phyloP scores from a whole-genome alignment of 2,888 invertebrate species.

The Cancer borealis region DNA sequence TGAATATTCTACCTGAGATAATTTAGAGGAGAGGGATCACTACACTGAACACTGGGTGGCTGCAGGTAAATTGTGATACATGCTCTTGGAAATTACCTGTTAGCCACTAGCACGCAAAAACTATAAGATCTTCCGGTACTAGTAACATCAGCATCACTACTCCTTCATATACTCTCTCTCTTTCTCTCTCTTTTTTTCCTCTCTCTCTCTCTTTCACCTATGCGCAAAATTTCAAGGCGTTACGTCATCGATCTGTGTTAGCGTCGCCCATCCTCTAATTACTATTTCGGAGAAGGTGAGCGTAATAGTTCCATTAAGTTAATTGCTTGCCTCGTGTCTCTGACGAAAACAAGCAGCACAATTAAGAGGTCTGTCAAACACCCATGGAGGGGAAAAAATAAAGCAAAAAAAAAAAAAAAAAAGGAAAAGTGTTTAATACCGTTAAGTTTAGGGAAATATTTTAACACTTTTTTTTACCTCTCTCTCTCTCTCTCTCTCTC shows the following conservation, averaged over 20 bases:
- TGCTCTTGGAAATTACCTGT: conserved; percentile 53
- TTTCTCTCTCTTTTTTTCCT: not conserved
- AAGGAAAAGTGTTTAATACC: not conserved
- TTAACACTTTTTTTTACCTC: not conserved
- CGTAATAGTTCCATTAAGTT: conserved; percentile 68
- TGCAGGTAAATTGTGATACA: conserved; percentile 62
- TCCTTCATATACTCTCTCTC: not conserved
- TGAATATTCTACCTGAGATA: conserved; percentile 56
- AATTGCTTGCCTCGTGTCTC: conserved; percentile 62
- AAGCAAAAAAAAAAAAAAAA: not conserved
- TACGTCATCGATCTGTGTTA: conserved; percentile 52
- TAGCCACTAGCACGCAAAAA: conserved; percentile 32
- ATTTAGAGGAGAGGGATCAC: conserved; percentile 23
- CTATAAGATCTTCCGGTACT: not conserved
- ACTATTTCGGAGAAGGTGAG: conserved; percentile 57
- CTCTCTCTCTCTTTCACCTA: not conserved
- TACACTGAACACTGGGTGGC: conserved; percentile 44
- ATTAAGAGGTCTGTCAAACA: conserved; percentile 63
- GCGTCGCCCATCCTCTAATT: conserved; percentile 56
- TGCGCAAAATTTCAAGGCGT: not conserved
- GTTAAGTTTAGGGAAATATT: not conserved
- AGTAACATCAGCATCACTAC: not conserved
- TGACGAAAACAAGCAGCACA: conserved; percentile 62
- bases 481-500: conserved; percentile 24
- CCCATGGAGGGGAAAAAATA: not conserved